Evolutionary conservation across 23 tunicate genomes (phyloP).

Genomic region (Halocynthia aurantium): DNA sequence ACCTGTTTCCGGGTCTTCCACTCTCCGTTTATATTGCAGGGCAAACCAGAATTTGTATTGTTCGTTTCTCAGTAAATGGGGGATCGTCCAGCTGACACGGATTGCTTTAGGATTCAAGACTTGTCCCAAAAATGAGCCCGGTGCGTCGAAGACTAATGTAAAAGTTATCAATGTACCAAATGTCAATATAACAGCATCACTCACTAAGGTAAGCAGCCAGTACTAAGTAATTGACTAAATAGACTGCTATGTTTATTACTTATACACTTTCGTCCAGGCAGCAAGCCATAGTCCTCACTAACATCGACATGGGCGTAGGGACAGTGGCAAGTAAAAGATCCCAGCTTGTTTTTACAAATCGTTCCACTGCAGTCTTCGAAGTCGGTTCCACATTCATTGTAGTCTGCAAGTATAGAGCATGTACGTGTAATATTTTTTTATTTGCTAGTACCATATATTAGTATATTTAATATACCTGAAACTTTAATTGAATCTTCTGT

Average conservation of each 20-base stretch:
- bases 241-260: slow-evolving; percentile 21
- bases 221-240: not conserved
- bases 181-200: no score
- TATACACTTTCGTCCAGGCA: slow-evolving; percentile 72
- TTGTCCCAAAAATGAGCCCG: slow-evolving; percentile 33
- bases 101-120: slow-evolving; percentile 55
- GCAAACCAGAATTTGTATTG: slow-evolving; percentile 55
- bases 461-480: not conserved
- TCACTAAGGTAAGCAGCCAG: no score
- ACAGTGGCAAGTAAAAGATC: slow-evolving; percentile 57
- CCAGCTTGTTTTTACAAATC: slow-evolving; percentile 45
- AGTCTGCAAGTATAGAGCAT: slow-evolving; percentile 26
- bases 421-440: not conserved
- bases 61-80: slow-evolving; percentile 41
- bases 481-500: slow-evolving; percentile 9
- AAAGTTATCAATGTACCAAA: not conserved
- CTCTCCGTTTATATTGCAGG: slow-evolving; percentile 33
- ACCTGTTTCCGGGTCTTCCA: slow-evolving; percentile 2
- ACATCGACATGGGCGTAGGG: slow-evolving; percentile 53
- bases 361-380: slow-evolving; percentile 61
- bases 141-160: slow-evolving; percentile 64
- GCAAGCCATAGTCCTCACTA: slow-evolving; percentile 36
- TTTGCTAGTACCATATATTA: not conserved
- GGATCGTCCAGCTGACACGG: slow-evolving; percentile 50
- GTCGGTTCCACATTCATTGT: slow-evolving; percentile 49